These are phyloP conservation scores for Dexiosoma caninum DNA, from an alignment of 2,888 invertebrate genomes.

Conservation along the genomic window DNA sequence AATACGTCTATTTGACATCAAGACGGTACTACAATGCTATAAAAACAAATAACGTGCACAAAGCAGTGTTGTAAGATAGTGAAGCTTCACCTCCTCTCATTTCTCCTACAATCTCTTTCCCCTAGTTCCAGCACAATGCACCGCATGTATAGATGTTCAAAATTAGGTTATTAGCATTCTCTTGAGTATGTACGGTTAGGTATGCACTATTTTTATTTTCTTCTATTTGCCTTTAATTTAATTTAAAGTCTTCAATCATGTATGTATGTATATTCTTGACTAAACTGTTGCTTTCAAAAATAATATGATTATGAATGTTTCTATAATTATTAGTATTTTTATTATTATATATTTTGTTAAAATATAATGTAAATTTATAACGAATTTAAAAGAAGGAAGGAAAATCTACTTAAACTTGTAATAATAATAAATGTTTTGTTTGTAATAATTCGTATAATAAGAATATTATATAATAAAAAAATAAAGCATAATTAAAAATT, in stretches of 20 bases:
- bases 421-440: constrained; percentile 14
- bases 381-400: constrained; percentile 6
- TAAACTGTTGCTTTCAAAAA: constrained; percentile 10
- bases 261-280: constrained; percentile 16
- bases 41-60: too few species aligned
- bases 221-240: neutral
- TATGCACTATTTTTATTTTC: neutral
- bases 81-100: too few species aligned
- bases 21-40: too few species aligned
- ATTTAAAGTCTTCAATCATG: neutral
- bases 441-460: constrained; percentile 16
- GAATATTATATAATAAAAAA: constrained; percentile 8
- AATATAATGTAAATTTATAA: constrained; percentile 16
- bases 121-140: too few species aligned
- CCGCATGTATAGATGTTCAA: too few species aligned
- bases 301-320: constrained; percentile 2
- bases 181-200: too few species aligned
- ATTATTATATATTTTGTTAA: constrained; percentile 15
- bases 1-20: too few species aligned
- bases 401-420: constrained; percentile 26
- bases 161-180: too few species aligned
- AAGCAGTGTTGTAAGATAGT: too few species aligned
- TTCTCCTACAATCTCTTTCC: too few species aligned
- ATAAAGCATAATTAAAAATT: constrained; percentile 2
- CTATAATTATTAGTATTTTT: neutral